Evolutionary conservation across 2,888 invertebrate genomes (phyloP), one percentile per base, ranked within the genome.

Genomic region (Apotomis betuletana): DNA sequence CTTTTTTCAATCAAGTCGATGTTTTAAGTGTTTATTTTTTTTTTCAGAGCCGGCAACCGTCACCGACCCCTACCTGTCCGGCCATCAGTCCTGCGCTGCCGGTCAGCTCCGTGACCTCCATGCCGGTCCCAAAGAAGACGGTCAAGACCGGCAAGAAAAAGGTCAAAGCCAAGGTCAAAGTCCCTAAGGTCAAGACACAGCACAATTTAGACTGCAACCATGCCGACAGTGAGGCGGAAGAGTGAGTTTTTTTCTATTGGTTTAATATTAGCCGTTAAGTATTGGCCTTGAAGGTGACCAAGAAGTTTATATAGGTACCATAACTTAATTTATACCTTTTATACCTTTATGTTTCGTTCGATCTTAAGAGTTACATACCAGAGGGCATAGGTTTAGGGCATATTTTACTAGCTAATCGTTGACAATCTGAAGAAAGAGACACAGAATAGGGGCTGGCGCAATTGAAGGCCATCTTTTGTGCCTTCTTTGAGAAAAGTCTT

Each of bases 21-120:
- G 12, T 64, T 15, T 58, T 67, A 76, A 27, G 27, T 27, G 27
- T 27, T 27, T 27, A 2, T 27, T 27, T 41, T 41, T 59, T 55
- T 8, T 76, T 76, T 0, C 80, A 91, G 91, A 83, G 87, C 12
- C 88, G 87, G 15, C 89, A 88, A 78, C 87, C 86, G 58, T 84
- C 87, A 10, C 87, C 86, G 9, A 85, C 87, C 67, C 89, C 90
- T 52, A 84, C 90, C 5, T 87, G 90, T 71, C 91, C 90, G 72
- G 87, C 86, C 51, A 87, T 89, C 73, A 90, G 90, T 61, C 92
- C 91, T 1, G 88, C 89, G 55, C 77, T 90, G 57, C 91, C 92
- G 0, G 91, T 90, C 70, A 90, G 90, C 74, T 88, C 91, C 0
- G 90, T 87, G 61, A 90, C 91, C 52, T 85, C 86, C 27, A 77